phyloP scores from a whole-genome alignment of 2,113 vertebrate genomes.

The Odontesthes bonariensis region DNA sequence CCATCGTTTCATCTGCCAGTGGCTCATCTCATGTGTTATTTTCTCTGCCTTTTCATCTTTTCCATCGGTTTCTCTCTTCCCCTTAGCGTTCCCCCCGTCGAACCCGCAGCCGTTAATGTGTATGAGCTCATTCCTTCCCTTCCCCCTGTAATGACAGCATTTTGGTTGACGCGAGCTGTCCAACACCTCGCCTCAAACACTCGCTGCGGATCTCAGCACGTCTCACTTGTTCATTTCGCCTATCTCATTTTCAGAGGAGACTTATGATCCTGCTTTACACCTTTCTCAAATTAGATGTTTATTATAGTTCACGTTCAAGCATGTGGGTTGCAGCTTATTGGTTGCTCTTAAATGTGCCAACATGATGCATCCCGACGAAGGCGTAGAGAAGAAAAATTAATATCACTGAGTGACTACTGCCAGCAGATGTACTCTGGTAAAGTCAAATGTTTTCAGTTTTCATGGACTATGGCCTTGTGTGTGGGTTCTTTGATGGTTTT shows the following conservation, averaged over 20 bases:
- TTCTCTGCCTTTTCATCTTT: slow-evolving; percentile 82
- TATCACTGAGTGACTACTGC: slow-evolving; percentile 33
- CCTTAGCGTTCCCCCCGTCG: slow-evolving; percentile 42
- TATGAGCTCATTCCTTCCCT: slow-evolving; percentile 83
- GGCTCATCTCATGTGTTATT: slow-evolving; percentile 65
- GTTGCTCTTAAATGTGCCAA: slow-evolving; percentile 48
- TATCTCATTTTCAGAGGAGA: slow-evolving; percentile 13
- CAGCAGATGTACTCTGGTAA: slow-evolving; percentile 59
- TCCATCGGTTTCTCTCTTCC: slow-evolving; percentile 72
- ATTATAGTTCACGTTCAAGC: slow-evolving; percentile 48
- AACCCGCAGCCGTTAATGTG: slow-evolving; percentile 76
- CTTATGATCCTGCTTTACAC: slow-evolving; percentile 18
- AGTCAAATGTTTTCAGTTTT: slow-evolving; percentile 45
- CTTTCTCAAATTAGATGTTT: slow-evolving; percentile 48
- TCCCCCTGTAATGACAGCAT: slow-evolving; percentile 71
- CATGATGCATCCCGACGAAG: slow-evolving; percentile 60
- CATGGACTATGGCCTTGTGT: slow-evolving; percentile 28
- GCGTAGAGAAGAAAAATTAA: slow-evolving; percentile 54
- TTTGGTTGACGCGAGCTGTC: slow-evolving; percentile 70
- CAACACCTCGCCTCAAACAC: slow-evolving; percentile 74
- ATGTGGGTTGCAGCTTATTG: slow-evolving; percentile 35
- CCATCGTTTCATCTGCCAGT: slow-evolving; percentile 69
- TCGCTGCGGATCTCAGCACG: slow-evolving; percentile 36
- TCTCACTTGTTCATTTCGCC: slow-evolving; percentile 29
- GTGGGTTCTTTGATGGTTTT: slow-evolving; percentile 56